A percentile compares a stretch with the other conserved stretches of the same genome.
Evolutionary conservation across 2,888 invertebrate genomes (phyloP).

Genomic region (Ophion ventricosus): DNA sequence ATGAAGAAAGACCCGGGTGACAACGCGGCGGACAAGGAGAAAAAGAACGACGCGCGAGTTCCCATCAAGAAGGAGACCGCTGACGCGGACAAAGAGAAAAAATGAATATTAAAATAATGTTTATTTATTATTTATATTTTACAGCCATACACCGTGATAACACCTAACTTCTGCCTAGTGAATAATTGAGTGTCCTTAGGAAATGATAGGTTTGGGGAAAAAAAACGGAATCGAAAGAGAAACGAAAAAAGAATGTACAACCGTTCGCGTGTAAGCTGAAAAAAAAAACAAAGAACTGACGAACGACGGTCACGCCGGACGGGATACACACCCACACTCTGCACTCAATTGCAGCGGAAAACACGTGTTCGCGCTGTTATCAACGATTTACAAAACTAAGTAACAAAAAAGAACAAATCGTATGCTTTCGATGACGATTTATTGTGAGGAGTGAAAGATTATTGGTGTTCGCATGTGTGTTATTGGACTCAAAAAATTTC

Average conservation of each 20-base stretch:
- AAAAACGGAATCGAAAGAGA: conserved; percentile 2
- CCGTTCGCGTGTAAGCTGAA: background rate
- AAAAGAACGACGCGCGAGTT: conserved; percentile 78
- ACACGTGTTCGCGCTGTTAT: conserved; percentile 2
- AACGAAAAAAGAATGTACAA: conserved; percentile 34
- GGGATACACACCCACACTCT: background rate
- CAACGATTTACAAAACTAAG: conserved; percentile 14
- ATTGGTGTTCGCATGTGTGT: conserved; percentile 36
- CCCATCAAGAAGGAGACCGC: conserved; percentile 73
- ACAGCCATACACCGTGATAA: conserved; percentile 65
- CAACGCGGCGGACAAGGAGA: conserved; percentile 75
- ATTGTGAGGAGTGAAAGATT: background rate
- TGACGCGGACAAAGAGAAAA: conserved; percentile 74
- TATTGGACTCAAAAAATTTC: conserved; percentile 24
- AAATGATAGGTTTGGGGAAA: conserved; percentile 44
- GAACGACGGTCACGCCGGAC: background rate
- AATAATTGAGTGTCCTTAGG: conserved; percentile 65
- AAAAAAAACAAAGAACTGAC: conserved; percentile 33
- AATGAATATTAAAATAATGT: conserved; percentile 67
- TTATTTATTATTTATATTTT: conserved; percentile 68
- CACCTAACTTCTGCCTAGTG: conserved; percentile 60
- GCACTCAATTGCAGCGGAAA: background rate
- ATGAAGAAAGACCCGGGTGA: conserved; percentile 78
- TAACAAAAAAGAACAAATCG: conserved; percentile 20
- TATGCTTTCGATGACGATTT: conserved; percentile 53